Evolutionary conservation across 2,113 vertebrate species (phyloP).

Genomic region (Lampris megalopsis): DNA sequence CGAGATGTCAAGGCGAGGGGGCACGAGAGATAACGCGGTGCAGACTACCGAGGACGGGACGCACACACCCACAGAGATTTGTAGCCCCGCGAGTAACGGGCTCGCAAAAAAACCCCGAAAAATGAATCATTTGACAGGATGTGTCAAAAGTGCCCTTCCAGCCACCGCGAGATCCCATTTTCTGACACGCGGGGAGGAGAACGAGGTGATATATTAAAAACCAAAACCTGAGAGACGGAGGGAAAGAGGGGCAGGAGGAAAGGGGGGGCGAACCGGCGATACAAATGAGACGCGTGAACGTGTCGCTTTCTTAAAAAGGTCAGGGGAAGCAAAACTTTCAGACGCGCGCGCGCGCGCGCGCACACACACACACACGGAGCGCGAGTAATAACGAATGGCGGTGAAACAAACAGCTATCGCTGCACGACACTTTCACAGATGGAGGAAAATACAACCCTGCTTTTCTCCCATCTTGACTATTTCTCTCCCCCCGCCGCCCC

Average conservation of each 20-base stretch:
- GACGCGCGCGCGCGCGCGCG: no score
- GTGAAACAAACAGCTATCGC: conserved; percentile 53
- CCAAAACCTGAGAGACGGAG: conserved; percentile 8
- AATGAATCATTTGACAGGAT: conserved; percentile 66
- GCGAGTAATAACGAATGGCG: conserved; percentile 17
- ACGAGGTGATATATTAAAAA: conserved; percentile 32
- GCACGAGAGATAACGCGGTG: conserved; percentile 52
- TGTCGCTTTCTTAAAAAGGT: conserved; percentile 65
- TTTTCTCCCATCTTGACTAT: neutral
- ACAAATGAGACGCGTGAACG: conserved; percentile 51
- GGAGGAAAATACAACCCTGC: neutral
- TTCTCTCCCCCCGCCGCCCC: conserved; percentile 11
- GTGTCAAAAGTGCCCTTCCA: conserved; percentile 68
- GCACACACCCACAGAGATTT: conserved; percentile 63
- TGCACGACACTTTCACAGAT: no score
- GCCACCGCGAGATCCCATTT: conserved; percentile 55
- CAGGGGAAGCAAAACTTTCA: conserved; percentile 40
- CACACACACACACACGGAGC: no score
- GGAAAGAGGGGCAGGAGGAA: no score
- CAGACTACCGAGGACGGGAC: conserved; percentile 61
- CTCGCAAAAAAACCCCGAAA: conserved; percentile 53
- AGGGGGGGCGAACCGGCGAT: no score
- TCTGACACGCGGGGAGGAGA: conserved; percentile 53
- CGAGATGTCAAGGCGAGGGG: conserved; percentile 45
- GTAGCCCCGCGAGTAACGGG: conserved; percentile 51